Base-by-base conservation (phyloP, 2,113 vertebrate genomes). In the Trichomycterus rosablanca region DNA sequence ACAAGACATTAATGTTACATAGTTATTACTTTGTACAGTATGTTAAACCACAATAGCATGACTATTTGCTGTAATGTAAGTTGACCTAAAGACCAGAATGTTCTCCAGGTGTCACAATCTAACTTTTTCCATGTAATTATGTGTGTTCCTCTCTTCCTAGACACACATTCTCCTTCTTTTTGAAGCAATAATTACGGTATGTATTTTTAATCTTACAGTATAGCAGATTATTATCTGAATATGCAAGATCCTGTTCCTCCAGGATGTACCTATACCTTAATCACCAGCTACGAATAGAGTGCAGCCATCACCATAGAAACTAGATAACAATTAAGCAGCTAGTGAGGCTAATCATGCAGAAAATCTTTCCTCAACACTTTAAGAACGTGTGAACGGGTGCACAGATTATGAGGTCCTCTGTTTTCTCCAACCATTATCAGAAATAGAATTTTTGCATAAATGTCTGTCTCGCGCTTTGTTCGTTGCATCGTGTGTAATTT, bases 231-330 rank as follows among this genome's bases (percentile, higher is more conserved):
- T 28, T 20, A 23, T 9, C 30, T 37, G 20, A 2, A n/a, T n/a
- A n/a, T 16, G 35, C 11, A n/a, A 22, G 14, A 30, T 52, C 59
- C 44, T 43, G 26, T 43, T 51, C 14, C 24, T 23, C 19, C 24
- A 42, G 18, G 44, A 23, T 46, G n/a, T 19, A 48, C 18, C 6
- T 4, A 28, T 34, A 40, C 24, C 1, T 26, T 49, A 49, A 22
- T 1, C 18, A 40, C 12, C 26, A 45, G 55, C 20, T 20, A 19
- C 34, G 42, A 46, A 51, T 10, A n/a, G n/a, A 54, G 45, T 26
- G 46, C 43, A 59, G 34, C 35, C 18, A 55, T 66, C 57, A 23
- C 67, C 54, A 70, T 70, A 62, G 67, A 70, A 70, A 70, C 67
- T 53, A 34, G 26, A 20, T 50, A 66, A 66, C 56, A 56, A 61